These are phyloP conservation scores for Pedicia rivosa DNA, from an alignment of 2,888 invertebrate genomes.

Conservation along the genomic window DNA sequence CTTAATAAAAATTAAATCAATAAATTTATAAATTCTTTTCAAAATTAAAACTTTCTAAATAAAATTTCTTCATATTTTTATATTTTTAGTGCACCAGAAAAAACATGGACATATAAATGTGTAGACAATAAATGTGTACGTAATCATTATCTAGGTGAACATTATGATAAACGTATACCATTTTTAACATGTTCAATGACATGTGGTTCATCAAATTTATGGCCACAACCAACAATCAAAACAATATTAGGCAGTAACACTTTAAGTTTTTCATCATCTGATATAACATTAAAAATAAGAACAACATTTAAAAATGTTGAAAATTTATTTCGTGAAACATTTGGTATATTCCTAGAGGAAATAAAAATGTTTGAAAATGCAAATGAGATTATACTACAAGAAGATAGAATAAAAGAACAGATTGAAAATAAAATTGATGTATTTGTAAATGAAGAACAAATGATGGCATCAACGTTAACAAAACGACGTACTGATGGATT, in stretches of 20 bases:
- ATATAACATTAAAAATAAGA: conserved; percentile 22
- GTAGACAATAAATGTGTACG: conserved; percentile 53
- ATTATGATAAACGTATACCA: conserved; percentile 34
- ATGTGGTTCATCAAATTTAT: conserved; percentile 44
- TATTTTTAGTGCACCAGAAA: conserved; percentile 24
- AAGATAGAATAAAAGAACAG: conserved; percentile 6
- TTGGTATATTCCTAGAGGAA: conserved; percentile 25
- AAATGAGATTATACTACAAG: conserved; percentile 14
- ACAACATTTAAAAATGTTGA: conserved; percentile 23
- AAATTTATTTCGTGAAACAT: conserved; percentile 21
- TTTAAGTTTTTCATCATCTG: conserved; percentile 32
- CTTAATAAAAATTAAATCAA: not conserved
- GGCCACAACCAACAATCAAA: conserved; percentile 66
- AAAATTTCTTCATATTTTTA: not conserved
- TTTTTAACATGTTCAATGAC: conserved; percentile 62
- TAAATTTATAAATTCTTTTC: not conserved
- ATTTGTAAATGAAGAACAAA: too few relatives aligned
- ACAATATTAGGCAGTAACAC: conserved; percentile 48
- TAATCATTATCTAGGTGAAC: conserved; percentile 23
- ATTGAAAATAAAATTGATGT: conserved; percentile 1
- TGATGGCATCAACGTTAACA: not conserved
- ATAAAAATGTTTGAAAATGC: conserved; percentile 23
- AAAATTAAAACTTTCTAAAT: not conserved
- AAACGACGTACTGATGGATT: conserved; percentile 20
- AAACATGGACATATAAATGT: conserved; percentile 65